A percentile compares a stretch with the other conserved stretches of the same genome.
Conservation (phyloP, 1,140 invertebrate genomes). For the Drosophila santomea region DNA sequence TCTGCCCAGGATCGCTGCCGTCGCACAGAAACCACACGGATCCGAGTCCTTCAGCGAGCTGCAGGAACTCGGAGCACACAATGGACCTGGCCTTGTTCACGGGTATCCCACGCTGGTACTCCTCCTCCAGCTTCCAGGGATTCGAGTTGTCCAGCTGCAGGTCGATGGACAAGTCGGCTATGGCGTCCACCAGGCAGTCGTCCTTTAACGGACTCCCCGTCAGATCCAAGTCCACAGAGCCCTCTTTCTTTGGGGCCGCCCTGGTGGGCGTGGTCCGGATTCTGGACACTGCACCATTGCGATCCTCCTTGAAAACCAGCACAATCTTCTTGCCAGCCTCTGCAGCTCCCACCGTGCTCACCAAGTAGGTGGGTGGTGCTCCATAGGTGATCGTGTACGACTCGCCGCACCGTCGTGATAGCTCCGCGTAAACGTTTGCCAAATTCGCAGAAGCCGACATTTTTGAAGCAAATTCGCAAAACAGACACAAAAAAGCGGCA, state of each 20-base stretch:
- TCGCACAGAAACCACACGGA: constrained; percentile 80
- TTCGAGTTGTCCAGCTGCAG: constrained; percentile 47
- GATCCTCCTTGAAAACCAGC: constrained; percentile 68
- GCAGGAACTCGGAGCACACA: constrained; percentile 59
- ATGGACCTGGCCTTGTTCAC: constrained; percentile 61
- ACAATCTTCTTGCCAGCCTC: constrained; percentile 66
- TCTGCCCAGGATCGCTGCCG: constrained; percentile 57
- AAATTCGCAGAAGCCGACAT: constrained; percentile 60
- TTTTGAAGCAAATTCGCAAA: constrained; percentile 8
- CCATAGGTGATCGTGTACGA: constrained; percentile 66
- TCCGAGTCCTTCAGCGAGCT: constrained; percentile 49
- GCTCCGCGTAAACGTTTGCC: constrained; percentile 69
- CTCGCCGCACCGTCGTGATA: constrained; percentile 67
- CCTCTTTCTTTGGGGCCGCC: constrained; percentile 17
- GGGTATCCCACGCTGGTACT: constrained; percentile 61
- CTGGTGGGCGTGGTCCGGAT: constrained; percentile 54
- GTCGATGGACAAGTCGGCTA: constrained; percentile 68
- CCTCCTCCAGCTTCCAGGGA: constrained; percentile 76
- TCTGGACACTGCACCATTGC: constrained; percentile 5
- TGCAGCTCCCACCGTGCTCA: constrained; percentile 43
- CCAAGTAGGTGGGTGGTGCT: constrained; percentile 61
- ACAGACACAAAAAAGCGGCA: constrained; percentile 17
- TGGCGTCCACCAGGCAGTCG: constrained; percentile 71
- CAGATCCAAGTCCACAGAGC: constrained; percentile 53
- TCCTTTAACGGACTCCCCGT: constrained; percentile 82